A percentile compares a stretch with the other conserved stretches of the same genome.
These are phyloP conservation scores for Oscheius sp. DNA, from an alignment of 1,140 invertebrate species.

Conservation along the genomic window DNA sequence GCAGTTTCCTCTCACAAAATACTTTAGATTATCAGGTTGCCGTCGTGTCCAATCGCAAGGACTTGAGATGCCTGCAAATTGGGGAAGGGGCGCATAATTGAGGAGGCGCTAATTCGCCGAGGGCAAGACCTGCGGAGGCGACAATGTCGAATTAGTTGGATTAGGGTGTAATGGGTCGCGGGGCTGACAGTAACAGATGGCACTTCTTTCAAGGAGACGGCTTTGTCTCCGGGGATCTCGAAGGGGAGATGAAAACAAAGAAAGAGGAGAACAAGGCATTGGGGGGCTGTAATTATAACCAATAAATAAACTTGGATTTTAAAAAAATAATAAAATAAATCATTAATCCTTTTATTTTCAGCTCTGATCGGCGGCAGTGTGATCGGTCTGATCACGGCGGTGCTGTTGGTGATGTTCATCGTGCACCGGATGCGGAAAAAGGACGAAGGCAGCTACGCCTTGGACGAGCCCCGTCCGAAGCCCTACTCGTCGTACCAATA, in stretches of 20 bases:
- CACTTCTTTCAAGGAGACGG: no score
- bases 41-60: no score
- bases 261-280: no score
- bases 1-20: no score
- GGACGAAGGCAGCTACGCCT: constrained; percentile 94
- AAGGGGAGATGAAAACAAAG: no score
- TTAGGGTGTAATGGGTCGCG: background rate
- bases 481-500: constrained; percentile 51
- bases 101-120: constrained; percentile 5
- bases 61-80: no score
- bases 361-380: constrained; percentile 97
- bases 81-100: constrained; percentile 11
- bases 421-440: constrained; percentile 99
- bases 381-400: constrained; percentile 90
- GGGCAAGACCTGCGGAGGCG: background rate
- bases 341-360: constrained; percentile 64
- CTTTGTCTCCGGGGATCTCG: no score
- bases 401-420: constrained; percentile 98
- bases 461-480: constrained; percentile 83
- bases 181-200: background rate
- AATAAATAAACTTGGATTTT: no score
- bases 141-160: constrained; percentile 14
- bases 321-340: no score
- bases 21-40: no score
- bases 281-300: no score